These are phyloP conservation scores for Drosophila rufa DNA, from an alignment of 1,140 invertebrate species.

Conservation along the genomic window DNA sequence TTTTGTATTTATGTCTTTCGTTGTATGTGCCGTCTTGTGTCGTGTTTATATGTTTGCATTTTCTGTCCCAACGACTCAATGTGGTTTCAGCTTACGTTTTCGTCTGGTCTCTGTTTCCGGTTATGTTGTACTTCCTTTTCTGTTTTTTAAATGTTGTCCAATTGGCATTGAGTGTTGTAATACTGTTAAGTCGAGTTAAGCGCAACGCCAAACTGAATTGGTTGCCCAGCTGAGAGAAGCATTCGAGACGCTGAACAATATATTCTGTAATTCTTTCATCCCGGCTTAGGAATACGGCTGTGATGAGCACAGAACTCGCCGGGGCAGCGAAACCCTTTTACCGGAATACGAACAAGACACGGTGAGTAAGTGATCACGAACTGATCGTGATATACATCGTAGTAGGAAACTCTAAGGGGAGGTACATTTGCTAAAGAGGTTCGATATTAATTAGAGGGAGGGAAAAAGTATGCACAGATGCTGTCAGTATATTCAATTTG, in stretches of 20 bases:
- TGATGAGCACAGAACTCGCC: slow-evolving; percentile 88
- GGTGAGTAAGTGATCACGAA: slow-evolving; percentile 86
- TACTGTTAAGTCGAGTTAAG: slow-evolving; percentile 32
- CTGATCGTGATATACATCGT: background rate
- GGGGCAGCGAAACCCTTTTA: slow-evolving; percentile 89
- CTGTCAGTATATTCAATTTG: background rate
- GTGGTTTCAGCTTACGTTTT: slow-evolving; percentile 33
- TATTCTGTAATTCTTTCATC: slow-evolving; percentile 62
- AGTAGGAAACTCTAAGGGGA: background rate
- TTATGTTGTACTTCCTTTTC: slow-evolving; percentile 46
- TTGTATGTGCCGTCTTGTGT: slow-evolving; percentile 40
- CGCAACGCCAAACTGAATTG: slow-evolving; percentile 28
- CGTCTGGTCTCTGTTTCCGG: slow-evolving; percentile 35
- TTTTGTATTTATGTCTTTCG: slow-evolving; percentile 23
- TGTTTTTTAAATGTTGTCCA: slow-evolving; percentile 60
- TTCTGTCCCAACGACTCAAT: slow-evolving; percentile 44
- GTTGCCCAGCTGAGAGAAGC: slow-evolving; percentile 7
- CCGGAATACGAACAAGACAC: slow-evolving; percentile 89
- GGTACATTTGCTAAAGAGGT: background rate
- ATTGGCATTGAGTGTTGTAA: slow-evolving; percentile 75
- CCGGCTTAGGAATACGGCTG: slow-evolving; percentile 86
- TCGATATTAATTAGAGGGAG: too few relatives aligned
- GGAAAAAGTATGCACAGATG: background rate
- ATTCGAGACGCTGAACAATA: slow-evolving; percentile 33
- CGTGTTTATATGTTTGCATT: slow-evolving; percentile 43